Evolutionary conservation across 2,113 vertebrate genomes (phyloP), one percentile per base, ranked within the genome.

Genomic region (Pagrus major): DNA sequence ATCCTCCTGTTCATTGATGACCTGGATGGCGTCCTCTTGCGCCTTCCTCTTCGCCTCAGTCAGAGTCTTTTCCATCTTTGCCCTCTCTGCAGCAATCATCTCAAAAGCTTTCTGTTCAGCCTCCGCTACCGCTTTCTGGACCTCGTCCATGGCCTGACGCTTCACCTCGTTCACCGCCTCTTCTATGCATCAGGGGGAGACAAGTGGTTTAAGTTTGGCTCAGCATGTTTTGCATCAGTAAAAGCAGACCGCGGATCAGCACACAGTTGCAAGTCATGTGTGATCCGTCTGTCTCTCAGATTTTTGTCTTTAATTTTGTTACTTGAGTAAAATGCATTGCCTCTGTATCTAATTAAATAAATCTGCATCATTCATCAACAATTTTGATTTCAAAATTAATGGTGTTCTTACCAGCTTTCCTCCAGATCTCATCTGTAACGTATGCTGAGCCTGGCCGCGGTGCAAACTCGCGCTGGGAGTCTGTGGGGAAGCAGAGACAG

Each of bases 131-230:
- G 98, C 98, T 74, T 99, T 99, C 93, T 99, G 98, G 54, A 99
- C 97, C 94, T 99, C 98, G 0, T 98, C 97, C 97, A 99, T 98
- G 78, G 98, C 98, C 95, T 99, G 98, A 4, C 98, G 96, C 92
- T 99, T 99, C 92, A 99, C 98, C 89, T 99, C 98, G 20, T 99
- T 99, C 93, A 99, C 98, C 0, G 98, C 98, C 86, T 99, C 98
- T 93, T 99, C 98, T 99, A 89, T 49, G 85, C 18, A 80, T 67
- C 5, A 31, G 14, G n/a, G n/a, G 12, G 0, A 0, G 5, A 35
- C 9, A 14, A 58, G 21, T 6, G 15, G 42, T 51, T 35, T 0
- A 25, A 3, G 23, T 54, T 2, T 0, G 52, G 21, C 25, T 66
- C 12, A 6, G 33, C 6, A 52, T 39, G 25, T 49, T 27, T 65